Evolutionary conservation across 2,888 invertebrate genomes (phyloP), one percentile per base, ranked within the genome.

Genomic region (Lumbricus terrestris): DNA sequence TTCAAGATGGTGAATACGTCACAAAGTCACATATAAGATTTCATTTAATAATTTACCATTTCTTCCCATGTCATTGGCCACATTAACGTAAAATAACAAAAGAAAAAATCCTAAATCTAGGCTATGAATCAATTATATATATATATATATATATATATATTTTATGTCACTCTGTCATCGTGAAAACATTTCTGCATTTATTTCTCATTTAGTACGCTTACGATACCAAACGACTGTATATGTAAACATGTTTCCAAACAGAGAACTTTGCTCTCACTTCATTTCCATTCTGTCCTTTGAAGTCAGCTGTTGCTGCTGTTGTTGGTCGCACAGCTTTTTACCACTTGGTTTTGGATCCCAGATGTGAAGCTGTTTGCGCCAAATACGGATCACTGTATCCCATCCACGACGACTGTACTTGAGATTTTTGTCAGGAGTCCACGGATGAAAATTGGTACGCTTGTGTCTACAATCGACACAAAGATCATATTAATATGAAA

Each of bases 351-450:
- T 89, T 34, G 90, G 91, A 69, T 94, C 94, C 93, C 93, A 94
- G 37, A 92, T 90, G 90, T 98, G 98, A 88, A 98, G 95, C 92
- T 97, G 96, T 93, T 97, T 96, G 89, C 98, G 96, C 98, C 98
- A 98, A 91, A 97, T 96, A 94, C 96, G 97, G 0, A 98, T 96
- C 92, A 98, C 96, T 42, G 97, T 97, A 95, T 99, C 99, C 97
- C 98, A 99, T 23, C 97, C 98, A 92, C 99, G 96, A 85, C 99
- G 96, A 93, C 98, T 98, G 95, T 97, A 98, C 95, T 98, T 98
- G 40, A 96, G 94, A 94, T 96, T 96, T 95, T 98, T 98, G 93
- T 98, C 97, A 8, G 99, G 99, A 3, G 99, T 99, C 93, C 96
- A 96, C 2, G 98, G 99, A 95, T 98, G 97, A 11, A 96, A 96